Conservation (phyloP, 1,140 invertebrate genomes). For the Theocolax elegans region DNA sequence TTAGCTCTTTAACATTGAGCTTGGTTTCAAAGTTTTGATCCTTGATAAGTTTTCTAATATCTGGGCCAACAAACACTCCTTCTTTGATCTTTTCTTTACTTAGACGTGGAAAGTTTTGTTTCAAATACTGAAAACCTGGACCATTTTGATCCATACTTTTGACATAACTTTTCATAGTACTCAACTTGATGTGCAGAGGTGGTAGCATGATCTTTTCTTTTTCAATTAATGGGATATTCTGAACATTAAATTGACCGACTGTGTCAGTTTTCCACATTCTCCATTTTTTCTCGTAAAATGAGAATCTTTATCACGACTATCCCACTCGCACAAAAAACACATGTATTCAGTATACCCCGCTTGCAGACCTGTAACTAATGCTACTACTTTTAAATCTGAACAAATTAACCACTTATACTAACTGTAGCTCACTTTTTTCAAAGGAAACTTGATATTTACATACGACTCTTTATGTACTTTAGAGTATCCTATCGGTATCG, state of each 20-base stretch:
- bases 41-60: background rate
- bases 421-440: background rate
- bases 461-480: constrained; percentile 45
- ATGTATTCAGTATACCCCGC: background rate
- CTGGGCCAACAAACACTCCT: constrained; percentile 52
- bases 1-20: background rate
- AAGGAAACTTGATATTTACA: constrained; percentile 35
- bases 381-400: background rate
- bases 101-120: constrained; percentile 51
- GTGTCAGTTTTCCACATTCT: constrained; percentile 26
- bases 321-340: constrained; percentile 61
- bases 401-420: background rate
- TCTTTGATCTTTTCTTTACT: constrained; percentile 48
- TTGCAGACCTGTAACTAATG: background rate
- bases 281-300: constrained; percentile 54
- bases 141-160: constrained; percentile 53
- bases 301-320: constrained; percentile 54
- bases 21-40: background rate
- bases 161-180: constrained; percentile 56
- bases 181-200: constrained; percentile 61
- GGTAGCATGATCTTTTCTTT: constrained; percentile 53
- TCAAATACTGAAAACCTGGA: constrained; percentile 52
- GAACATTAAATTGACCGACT: constrained; percentile 55
- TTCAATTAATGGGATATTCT: constrained; percentile 51
- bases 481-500: constrained; percentile 47